Conservation (phyloP, 2,888 invertebrate species). For the Melikaiella ostensackeni region DNA sequence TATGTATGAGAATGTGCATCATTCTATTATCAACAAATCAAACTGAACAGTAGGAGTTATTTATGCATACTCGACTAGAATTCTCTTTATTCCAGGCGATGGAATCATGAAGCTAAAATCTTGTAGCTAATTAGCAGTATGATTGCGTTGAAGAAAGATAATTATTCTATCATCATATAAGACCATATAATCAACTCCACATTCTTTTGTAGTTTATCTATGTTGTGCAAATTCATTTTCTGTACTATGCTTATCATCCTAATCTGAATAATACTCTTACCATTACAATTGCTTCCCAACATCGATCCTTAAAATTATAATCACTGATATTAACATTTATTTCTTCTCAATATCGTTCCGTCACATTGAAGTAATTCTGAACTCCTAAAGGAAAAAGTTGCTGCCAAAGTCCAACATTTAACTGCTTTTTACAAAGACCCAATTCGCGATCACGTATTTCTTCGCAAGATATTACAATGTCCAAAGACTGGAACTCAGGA, state of each 20-base stretch:
- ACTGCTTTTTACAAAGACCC: constrained; percentile 15
- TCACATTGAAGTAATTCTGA: background rate
- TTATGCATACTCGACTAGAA: background rate
- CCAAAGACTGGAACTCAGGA: constrained; percentile 34
- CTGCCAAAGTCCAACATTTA: background rate
- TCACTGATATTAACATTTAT: background rate
- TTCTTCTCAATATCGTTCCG: background rate
- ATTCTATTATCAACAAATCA: background rate
- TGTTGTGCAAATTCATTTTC: background rate
- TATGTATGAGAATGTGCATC: background rate
- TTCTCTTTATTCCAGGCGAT: background rate
- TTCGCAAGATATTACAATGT: background rate
- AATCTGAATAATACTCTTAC: background rate
- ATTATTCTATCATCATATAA: background rate
- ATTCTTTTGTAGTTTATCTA: background rate
- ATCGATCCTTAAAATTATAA: background rate
- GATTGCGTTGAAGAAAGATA: background rate
- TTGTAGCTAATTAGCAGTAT: background rate
- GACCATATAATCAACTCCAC: background rate
- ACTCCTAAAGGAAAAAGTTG: background rate
- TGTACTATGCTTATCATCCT: background rate
- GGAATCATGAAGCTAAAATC: background rate
- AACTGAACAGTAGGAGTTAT: background rate
- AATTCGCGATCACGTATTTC: constrained; percentile 31
- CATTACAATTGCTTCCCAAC: background rate